phyloP scores from a whole-genome alignment of 1,140 invertebrate genomes.

The Drosophila albomicans region DNA sequence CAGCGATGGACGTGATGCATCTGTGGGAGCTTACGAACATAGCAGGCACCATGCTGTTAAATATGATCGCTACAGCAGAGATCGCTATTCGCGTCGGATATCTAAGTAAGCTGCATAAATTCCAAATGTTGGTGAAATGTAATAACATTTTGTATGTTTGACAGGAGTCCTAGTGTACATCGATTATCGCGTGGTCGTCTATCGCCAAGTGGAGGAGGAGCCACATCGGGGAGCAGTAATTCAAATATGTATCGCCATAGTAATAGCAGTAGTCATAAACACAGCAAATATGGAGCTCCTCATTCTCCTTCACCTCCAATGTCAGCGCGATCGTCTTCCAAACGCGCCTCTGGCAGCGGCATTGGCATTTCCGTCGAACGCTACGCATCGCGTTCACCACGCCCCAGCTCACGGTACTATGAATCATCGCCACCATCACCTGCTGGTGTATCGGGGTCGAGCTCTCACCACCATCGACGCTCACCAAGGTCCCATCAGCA shows the following conservation, averaged over 20 bases:
- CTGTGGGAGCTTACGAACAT: constrained; percentile 58
- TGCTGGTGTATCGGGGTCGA: constrained; percentile 42
- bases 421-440: constrained; percentile 66
- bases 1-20: constrained; percentile 58
- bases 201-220: constrained; percentile 58
- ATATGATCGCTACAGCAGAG: constrained; percentile 76
- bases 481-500: constrained; percentile 58
- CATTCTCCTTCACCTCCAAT: constrained; percentile 65
- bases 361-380: constrained; percentile 59
- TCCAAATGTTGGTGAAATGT: neutral
- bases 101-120: constrained; percentile 51
- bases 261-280: constrained; percentile 64
- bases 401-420: constrained; percentile 66
- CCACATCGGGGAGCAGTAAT: constrained; percentile 35
- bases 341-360: constrained; percentile 63
- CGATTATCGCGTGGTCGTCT: constrained; percentile 63
- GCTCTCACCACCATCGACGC: constrained; percentile 70
- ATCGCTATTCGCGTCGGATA: constrained; percentile 69
- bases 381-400: constrained; percentile 69
- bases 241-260: constrained; percentile 65
- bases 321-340: constrained; percentile 68
- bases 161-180: constrained; percentile 76
- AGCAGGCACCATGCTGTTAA: constrained; percentile 69
- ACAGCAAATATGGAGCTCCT: constrained; percentile 63
- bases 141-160: neutral